Evolutionary conservation across 2,113 vertebrate species (phyloP), one percentile per base, ranked within the genome.

Genomic region (Mustela nigripes): DNA sequence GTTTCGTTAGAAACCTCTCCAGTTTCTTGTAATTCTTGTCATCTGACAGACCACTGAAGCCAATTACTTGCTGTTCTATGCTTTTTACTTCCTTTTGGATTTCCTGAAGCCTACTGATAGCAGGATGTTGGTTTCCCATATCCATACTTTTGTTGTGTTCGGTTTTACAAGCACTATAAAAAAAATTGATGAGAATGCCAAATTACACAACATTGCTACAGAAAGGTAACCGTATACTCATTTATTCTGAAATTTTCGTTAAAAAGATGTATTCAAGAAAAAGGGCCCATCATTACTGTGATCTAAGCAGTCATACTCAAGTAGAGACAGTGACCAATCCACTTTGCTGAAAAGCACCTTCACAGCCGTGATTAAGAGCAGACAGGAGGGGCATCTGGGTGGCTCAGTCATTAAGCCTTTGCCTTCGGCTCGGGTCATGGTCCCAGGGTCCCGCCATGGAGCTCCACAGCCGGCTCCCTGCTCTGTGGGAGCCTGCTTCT

Each of bases 1-100:
- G 99, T 22, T 99, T 99, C 0, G 99, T 99, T 53, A 99, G 99
- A 69, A 99, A 98, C 1, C 99, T 98, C 99, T 99, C 99, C 97
- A 99, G 96, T 0, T 99, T 99, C 98, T 99, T 99, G 98, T 99
- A 99, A 74, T 99, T 99, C 63, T 99, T 98, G 98, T 99, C 99
- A 42, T 98, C 98, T 28, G 99, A 98, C 90, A 99, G 98, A 15
- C 99, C 99, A 2, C 99, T 99, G 98, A 99, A 99, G 97, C 98
- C 98, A 78, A 98, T 97, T 48, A 99, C 99, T 97, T 99, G 99
- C 50, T 99, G 99, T n/a, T 99, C 99, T n/a, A 99, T 98, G 1
- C 98, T 98, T n/a, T 99, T 99, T 39, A 99, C 99, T 98, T 99
- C 99, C 60, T 98, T 99, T 97, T 99, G 99, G 89, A 99, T 99